Base-by-base conservation (phyloP, 2,888 invertebrate species). In the Hirtodrosophila alboralis region DNA sequence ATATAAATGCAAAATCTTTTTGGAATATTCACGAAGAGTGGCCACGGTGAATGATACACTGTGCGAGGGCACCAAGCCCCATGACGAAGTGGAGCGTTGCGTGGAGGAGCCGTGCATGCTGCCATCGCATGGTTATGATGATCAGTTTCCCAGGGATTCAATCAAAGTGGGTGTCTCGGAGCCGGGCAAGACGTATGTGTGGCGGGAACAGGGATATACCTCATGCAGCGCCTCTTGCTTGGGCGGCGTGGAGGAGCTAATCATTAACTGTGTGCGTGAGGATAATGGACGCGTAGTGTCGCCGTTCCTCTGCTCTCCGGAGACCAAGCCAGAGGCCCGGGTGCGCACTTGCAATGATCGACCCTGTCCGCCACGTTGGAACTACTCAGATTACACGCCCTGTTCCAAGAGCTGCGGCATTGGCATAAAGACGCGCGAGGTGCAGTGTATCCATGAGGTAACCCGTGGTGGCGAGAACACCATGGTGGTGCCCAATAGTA, bases 371-470 rank as follows among this genome's bases (percentile, higher is more conserved):
- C 98, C 98, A 0, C 93, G 97, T 77, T 97, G 97, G 97, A 96
- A 96, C 88, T 95, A 95, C 78, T 96, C 96, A 0, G 96, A 96
- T 49, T 97, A 96, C 88, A 95, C 95, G 0, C 93, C 94, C 13
- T 99, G 98, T 91, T 96, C 96, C 13, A 96, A 96, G 89, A 95
- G 96, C 2, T 99, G 98, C 88, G 98, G 98, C 23, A 96, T 98
- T 72, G 98, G 98, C 0, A 95, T 96, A 70, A 97, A 97, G 91
- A 96, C 95, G 0, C 92, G 98, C 59, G 96, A 96, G 89, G 98
- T 91, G 2, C 89, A 90, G 62, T 91, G 90, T 63, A 91, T 91
- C 53, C 91, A 91, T 52, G 92, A 95, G 91, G 96, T 97, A 43
- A 96, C 96, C 0, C 93, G 96, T 41, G 96, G 96, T 1, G 95